A percentile compares a stretch with the other conserved stretches of the same genome.
phyloP scores from a whole-genome alignment of 1,140 invertebrate genomes.

The Calycopis cecrops region DNA sequence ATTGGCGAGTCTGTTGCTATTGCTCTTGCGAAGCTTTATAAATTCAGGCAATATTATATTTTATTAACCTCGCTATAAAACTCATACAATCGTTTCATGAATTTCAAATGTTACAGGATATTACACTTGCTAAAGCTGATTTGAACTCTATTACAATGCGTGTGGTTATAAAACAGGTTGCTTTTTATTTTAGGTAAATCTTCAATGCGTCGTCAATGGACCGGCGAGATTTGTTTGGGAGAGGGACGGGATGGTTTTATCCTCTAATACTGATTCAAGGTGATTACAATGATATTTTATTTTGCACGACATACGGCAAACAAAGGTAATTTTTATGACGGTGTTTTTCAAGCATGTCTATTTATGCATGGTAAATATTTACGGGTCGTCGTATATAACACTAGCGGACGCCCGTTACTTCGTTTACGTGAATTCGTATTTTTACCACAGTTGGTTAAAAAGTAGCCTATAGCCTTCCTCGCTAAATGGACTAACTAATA shows the following conservation, averaged over 20 bases:
- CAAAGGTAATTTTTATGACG: too few relatives aligned
- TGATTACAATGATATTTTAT: slow-evolving; percentile 20
- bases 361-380: too few relatives aligned
- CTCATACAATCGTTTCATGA: slow-evolving; percentile 30
- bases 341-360: too few relatives aligned
- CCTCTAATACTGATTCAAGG: slow-evolving; percentile 65
- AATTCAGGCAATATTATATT: slow-evolving; percentile 38
- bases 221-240: slow-evolving; percentile 64
- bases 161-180: slow-evolving; percentile 17
- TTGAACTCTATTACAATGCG: slow-evolving; percentile 15
- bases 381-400: too few relatives aligned
- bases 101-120: slow-evolving; percentile 32
- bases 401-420: too few relatives aligned
- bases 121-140: neutral
- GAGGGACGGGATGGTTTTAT: slow-evolving; percentile 58
- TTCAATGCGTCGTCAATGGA: slow-evolving; percentile 56
- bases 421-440: too few relatives aligned
- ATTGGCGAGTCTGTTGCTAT: slow-evolving; percentile 3
- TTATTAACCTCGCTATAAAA: slow-evolving; percentile 31
- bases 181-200: slow-evolving; percentile 41
- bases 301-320: too few relatives aligned
- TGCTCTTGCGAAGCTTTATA: slow-evolving; percentile 19
- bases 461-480: too few relatives aligned
- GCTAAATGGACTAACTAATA: too few relatives aligned
- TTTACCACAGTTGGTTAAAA: too few relatives aligned